Conservation (phyloP, 2,797 vertebrate species). For the Galago senegalensis region DNA sequence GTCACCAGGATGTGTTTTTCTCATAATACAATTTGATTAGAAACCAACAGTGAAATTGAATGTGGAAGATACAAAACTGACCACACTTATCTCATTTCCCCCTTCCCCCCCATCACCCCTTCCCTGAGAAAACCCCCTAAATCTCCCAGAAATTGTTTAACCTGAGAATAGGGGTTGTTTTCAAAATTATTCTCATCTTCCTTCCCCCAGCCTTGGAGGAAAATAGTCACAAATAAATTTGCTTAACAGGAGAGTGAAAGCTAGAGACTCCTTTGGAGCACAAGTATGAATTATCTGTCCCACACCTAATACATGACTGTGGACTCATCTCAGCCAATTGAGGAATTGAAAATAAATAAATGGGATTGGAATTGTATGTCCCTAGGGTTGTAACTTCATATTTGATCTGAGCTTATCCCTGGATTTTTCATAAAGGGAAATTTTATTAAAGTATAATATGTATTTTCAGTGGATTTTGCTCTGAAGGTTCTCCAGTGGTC, state of each 20-base stretch:
- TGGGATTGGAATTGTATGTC: not conserved
- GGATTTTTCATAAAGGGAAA: slow-evolving; percentile 88
- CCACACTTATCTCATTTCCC: slow-evolving; percentile 39
- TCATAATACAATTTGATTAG: not conserved
- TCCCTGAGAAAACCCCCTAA: slow-evolving; percentile 41
- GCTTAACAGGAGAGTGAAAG: not conserved
- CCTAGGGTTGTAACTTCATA: not conserved
- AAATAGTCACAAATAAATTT: not conserved
- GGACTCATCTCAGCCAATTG: not conserved
- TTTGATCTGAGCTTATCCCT: slow-evolving; percentile 72
- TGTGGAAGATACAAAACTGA: slow-evolving; percentile 10
- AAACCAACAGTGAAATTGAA: slow-evolving; percentile 61
- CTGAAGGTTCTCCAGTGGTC: slow-evolving; percentile 93
- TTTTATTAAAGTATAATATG: slow-evolving; percentile 3
- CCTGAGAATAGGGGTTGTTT: slow-evolving; percentile 34
- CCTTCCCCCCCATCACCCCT: not conserved
- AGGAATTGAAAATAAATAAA: slow-evolving; percentile 57
- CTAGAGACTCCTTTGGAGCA: not conserved
- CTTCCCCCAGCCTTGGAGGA: not conserved
- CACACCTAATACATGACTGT: not conserved
- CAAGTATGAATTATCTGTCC: not conserved
- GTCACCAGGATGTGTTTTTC: not conserved
- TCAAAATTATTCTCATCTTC: not conserved
- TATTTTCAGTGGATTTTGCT: slow-evolving; percentile 91
- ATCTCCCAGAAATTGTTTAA: slow-evolving; percentile 44